A percentile compares a stretch with the other conserved stretches of the same genome.
phyloP scores from a whole-genome alignment of 2,797 vertebrate genomes.

The Onychomys leucogaster region DNA sequence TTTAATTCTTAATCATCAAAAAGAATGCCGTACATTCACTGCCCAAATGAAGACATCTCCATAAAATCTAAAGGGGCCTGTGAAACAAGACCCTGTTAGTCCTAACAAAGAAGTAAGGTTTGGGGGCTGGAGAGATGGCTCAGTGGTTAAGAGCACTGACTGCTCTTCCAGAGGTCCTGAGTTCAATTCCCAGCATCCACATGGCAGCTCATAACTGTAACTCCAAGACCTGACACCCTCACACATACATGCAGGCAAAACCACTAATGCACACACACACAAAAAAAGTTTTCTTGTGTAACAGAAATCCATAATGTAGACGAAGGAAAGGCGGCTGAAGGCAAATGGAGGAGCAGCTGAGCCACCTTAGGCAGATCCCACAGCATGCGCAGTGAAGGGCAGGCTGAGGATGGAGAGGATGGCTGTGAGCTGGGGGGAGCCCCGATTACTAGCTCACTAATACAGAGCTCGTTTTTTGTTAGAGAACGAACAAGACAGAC shows the following conservation, averaged over 20 bases:
- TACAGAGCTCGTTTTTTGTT: background rate
- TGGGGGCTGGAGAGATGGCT: too few relatives aligned
- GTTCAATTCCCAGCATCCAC: too few relatives aligned
- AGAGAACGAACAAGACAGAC: background rate
- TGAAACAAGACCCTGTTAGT: background rate
- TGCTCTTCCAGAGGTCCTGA: too few relatives aligned
- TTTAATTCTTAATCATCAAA: background rate
- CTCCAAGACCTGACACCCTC: too few relatives aligned
- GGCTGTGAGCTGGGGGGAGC: accelerated
- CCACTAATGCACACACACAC: too few relatives aligned
- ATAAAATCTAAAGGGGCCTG: background rate
- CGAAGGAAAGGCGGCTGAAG: background rate
- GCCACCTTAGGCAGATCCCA: background rate
- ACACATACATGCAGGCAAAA: too few relatives aligned
- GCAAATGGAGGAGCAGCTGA: background rate
- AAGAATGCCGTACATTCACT: background rate
- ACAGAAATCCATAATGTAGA: background rate
- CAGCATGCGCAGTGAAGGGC: background rate
- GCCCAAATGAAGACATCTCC: background rate
- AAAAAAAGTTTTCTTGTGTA: background rate
- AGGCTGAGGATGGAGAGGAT: background rate
- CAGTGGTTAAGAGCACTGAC: too few relatives aligned
- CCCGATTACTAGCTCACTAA: background rate
- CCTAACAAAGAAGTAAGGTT: background rate
- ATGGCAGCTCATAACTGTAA: too few relatives aligned